A percentile compares a stretch with the other conserved stretches of the same genome.
These are phyloP conservation scores for Hydra vulgaris DNA, from an alignment of 30 jellyfish, hydroid and myxozoan species.

Conservation along the genomic window DNA sequence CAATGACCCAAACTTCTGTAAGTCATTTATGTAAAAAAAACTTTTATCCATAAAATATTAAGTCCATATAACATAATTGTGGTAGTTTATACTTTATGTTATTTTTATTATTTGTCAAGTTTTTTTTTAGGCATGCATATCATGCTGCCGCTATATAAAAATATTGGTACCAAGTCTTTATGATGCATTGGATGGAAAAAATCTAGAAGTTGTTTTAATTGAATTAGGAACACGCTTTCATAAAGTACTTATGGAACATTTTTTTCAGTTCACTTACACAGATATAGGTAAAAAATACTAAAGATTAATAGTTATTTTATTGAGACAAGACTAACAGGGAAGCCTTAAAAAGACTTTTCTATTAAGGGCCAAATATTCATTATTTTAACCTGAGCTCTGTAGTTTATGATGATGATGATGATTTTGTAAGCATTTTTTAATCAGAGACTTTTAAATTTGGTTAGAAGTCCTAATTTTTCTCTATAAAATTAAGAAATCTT, in stretches of 20 bases:
- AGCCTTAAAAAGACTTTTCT: too few relatives aligned
- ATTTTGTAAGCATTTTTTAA: too few relatives aligned
- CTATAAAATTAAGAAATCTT: too few relatives aligned
- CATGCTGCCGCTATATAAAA: constrained; percentile 60
- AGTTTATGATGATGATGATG: too few relatives aligned
- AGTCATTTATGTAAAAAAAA: neutral
- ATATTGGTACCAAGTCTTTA: constrained; percentile 41
- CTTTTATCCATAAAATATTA: neutral
- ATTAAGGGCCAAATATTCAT: too few relatives aligned
- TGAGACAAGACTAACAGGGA: too few relatives aligned
- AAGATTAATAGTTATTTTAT: neutral
- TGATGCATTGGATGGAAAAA: constrained; percentile 81
- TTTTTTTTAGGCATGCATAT: constrained; percentile 57
- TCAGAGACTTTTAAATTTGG: too few relatives aligned
- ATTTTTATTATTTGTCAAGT: neutral
- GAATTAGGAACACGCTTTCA: constrained; percentile 96
- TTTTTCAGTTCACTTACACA: constrained; percentile 59
- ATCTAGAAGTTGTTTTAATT: constrained; percentile 78
- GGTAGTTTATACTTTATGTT: neutral
- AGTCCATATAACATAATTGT: too few relatives aligned
- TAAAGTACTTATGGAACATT: constrained; percentile 62
- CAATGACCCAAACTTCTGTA: constrained; percentile 67
- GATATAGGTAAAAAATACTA: constrained; percentile 41
- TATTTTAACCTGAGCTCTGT: too few relatives aligned
- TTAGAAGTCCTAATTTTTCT: too few relatives aligned